Conservation (phyloP, 2,797 vertebrate genomes). For the Luscinia megarhynchos region DNA sequence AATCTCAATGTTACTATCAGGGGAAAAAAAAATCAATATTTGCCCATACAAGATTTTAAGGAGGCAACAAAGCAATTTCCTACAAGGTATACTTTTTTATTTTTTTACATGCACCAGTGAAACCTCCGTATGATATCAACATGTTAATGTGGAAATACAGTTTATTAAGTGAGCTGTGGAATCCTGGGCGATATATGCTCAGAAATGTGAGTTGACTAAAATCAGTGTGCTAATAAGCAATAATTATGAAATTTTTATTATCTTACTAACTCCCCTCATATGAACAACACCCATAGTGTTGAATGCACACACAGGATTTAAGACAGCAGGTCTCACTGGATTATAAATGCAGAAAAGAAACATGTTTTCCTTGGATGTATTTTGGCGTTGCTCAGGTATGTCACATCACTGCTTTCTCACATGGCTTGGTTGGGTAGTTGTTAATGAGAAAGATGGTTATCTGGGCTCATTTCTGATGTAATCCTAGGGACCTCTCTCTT, state of each 20-base stretch:
- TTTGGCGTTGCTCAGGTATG: neutral
- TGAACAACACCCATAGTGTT: neutral
- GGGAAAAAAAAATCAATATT: neutral
- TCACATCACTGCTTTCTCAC: neutral
- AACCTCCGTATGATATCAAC: neutral
- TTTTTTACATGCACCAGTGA: neutral
- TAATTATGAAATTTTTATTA: neutral
- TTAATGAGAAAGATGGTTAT: neutral
- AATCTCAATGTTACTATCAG: neutral
- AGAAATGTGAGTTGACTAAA: neutral
- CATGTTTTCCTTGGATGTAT: neutral
- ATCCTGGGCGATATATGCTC: neutral
- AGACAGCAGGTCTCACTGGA: neutral
- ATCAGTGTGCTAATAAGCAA: neutral
- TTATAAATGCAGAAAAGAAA: neutral
- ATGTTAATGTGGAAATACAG: rapidly evolving
- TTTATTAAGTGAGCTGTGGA: neutral
- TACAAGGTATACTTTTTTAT: neutral
- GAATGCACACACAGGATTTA: neutral
- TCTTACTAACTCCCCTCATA: neutral
- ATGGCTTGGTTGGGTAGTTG: neutral
- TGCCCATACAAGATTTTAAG: neutral
- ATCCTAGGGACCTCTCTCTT: neutral
- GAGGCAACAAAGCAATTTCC: neutral
- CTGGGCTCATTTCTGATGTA: neutral